phyloP scores from a whole-genome alignment of 1,140 invertebrate species.

The Heliconius nattereri region DNA sequence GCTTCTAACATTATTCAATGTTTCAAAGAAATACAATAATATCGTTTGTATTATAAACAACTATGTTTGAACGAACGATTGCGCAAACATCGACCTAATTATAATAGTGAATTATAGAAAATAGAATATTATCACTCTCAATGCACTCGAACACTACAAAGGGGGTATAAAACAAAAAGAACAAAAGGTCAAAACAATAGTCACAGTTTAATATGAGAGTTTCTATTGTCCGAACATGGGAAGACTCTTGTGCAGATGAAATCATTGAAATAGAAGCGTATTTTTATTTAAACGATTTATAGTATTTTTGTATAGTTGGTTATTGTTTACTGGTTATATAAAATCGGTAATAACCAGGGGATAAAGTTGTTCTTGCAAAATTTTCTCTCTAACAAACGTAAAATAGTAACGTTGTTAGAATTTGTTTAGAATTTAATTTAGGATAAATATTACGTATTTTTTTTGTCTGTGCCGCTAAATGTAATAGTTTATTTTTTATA shows the following conservation, averaged over 20 bases:
- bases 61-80: constrained; percentile 4
- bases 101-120: constrained; percentile 35
- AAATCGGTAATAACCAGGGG: not conserved
- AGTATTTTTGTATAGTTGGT: constrained; percentile 30
- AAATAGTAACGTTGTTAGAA: not conserved
- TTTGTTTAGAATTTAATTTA: not conserved
- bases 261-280: constrained; percentile 61
- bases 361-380: not conserved
- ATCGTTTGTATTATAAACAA: constrained; percentile 16
- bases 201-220: constrained; percentile 74
- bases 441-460: no score
- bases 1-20: not conserved
- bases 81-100: constrained; percentile 21
- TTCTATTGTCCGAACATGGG: constrained; percentile 61
- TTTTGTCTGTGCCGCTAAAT: no score
- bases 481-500: no score
- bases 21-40: constrained; percentile 8
- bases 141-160: constrained; percentile 37
- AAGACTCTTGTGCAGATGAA: constrained; percentile 56
- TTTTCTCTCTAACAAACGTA: not conserved
- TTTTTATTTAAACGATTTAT: constrained; percentile 42
- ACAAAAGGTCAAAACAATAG: constrained; percentile 69
- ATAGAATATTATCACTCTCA: constrained; percentile 40
- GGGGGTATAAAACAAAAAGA: constrained; percentile 71
- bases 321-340: constrained; percentile 22